A percentile compares a stretch with the other conserved stretches of the same genome.
phyloP scores from a whole-genome alignment of 2,113 vertebrate genomes.

The Atlantisia rogersi region DNA sequence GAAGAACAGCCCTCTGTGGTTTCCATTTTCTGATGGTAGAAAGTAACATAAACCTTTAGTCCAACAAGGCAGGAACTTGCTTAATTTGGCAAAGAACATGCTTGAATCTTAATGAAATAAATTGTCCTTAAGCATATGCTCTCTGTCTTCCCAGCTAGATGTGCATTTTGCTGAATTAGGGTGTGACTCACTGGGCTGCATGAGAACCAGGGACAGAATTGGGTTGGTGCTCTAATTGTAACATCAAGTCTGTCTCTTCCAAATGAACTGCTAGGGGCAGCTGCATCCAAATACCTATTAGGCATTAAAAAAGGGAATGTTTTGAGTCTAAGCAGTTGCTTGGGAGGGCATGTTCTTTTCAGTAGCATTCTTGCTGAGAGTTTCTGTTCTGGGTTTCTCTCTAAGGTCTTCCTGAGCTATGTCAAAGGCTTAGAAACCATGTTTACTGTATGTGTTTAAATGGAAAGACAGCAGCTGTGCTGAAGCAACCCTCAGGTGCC shows the following conservation, averaged over 20 bases:
- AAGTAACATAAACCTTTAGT: background rate
- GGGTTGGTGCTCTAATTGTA: background rate
- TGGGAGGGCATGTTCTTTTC: accelerated
- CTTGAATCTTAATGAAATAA: background rate
- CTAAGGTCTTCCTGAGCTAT: background rate
- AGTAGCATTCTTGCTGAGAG: background rate
- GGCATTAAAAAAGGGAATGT: background rate
- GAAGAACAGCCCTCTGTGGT: background rate
- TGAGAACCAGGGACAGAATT: background rate
- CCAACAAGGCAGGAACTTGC: background rate
- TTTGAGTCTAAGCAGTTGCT: background rate
- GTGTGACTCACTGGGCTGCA: background rate
- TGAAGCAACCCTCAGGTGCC: background rate
- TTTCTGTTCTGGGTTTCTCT: background rate
- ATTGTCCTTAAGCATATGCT: background rate
- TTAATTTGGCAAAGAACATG: background rate
- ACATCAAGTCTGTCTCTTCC: background rate
- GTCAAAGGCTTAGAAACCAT: background rate
- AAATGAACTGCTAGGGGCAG: background rate
- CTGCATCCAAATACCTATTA: background rate
- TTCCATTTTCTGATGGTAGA: background rate
- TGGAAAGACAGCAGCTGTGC: background rate
- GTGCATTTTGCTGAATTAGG: background rate
- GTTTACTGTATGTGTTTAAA: background rate
- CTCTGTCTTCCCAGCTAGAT: background rate